These are phyloP conservation scores for Zapus hudsonius DNA, from an alignment of 2,113 vertebrate genomes.

Conservation along the genomic window DNA sequence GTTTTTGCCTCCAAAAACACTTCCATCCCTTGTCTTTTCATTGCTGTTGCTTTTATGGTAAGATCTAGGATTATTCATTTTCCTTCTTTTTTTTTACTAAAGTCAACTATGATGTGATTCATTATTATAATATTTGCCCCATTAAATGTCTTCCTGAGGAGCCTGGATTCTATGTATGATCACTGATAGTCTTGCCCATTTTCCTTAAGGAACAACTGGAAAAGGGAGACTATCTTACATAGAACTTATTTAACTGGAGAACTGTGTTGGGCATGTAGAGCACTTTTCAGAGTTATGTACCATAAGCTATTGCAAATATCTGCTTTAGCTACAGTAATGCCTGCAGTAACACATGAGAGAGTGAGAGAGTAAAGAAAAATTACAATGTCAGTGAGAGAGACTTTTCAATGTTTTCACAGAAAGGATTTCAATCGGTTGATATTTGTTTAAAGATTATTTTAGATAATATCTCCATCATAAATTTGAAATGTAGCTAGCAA, in stretches of 20 bases:
- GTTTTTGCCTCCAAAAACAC: neutral
- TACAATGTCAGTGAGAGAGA: neutral
- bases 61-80: slow-evolving; percentile 10
- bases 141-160: slow-evolving; percentile 7
- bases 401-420: slow-evolving; percentile 21
- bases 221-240: slow-evolving; percentile 26
- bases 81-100: slow-evolving; percentile 25
- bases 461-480: no score
- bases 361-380: neutral
- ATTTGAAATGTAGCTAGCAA: no score
- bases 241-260: slow-evolving; percentile 37
- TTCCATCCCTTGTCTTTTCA: slow-evolving; percentile 2
- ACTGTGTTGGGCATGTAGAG: neutral
- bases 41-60: slow-evolving; percentile 40
- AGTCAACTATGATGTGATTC: neutral
- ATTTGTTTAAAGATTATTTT: slow-evolving; percentile 44
- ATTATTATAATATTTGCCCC: slow-evolving; percentile 22
- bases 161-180: neutral
- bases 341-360: neutral
- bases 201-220: slow-evolving; percentile 55
- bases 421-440: slow-evolving; percentile 17
- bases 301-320: slow-evolving; percentile 50
- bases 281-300: slow-evolving; percentile 20
- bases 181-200: slow-evolving; percentile 8
- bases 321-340: slow-evolving; percentile 12